Evolutionary conservation across 92 coral and sea anemone genomes (phyloP).

Genomic region (Porites cylindrica): DNA sequence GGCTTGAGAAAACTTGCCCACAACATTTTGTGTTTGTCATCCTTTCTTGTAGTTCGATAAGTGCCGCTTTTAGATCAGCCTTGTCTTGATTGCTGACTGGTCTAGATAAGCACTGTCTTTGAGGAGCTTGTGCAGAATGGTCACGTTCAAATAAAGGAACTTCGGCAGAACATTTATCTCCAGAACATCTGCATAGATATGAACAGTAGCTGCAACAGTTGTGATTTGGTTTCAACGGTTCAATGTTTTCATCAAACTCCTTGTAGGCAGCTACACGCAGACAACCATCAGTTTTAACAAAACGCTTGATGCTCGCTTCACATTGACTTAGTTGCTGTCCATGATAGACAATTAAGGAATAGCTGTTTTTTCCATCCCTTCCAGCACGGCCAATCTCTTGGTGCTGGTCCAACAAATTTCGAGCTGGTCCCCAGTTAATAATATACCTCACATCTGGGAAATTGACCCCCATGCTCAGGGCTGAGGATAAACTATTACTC

Average conservation of each 20-base stretch:
- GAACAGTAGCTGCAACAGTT: slow-evolving; percentile 57
- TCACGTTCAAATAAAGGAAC: slow-evolving; percentile 9
- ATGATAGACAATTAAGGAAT: slow-evolving; percentile 25
- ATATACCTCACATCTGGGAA: slow-evolving; percentile 52
- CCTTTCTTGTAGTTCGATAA: slow-evolving; percentile 6
- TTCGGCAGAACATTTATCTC: slow-evolving; percentile 28
- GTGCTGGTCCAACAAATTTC: slow-evolving; percentile 57
- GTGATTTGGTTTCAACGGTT: slow-evolving; percentile 44
- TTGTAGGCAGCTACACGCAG: slow-evolving; percentile 36
- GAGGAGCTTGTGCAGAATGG: slow-evolving; percentile 3
- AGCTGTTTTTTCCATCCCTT: slow-evolving; percentile 58
- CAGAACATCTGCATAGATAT: slow-evolving; percentile 36
- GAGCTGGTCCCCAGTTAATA: slow-evolving; percentile 50
- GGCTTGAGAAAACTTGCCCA: not conserved
- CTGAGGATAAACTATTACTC: slow-evolving; percentile 45
- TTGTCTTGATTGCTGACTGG: slow-evolving; percentile 21
- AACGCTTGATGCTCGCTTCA: slow-evolving; percentile 51
- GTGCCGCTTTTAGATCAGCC: slow-evolving; percentile 8
- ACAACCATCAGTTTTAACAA: slow-evolving; percentile 55
- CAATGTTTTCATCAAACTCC: slow-evolving; percentile 22
- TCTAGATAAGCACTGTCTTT: not conserved
- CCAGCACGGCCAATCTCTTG: slow-evolving; percentile 73
- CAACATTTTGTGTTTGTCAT: not conserved
- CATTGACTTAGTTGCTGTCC: slow-evolving; percentile 63
- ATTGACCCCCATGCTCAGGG: slow-evolving; percentile 66